These are phyloP conservation scores for Drosophila ironensis DNA, from an alignment of 1,140 invertebrate species.

Conservation along the genomic window DNA sequence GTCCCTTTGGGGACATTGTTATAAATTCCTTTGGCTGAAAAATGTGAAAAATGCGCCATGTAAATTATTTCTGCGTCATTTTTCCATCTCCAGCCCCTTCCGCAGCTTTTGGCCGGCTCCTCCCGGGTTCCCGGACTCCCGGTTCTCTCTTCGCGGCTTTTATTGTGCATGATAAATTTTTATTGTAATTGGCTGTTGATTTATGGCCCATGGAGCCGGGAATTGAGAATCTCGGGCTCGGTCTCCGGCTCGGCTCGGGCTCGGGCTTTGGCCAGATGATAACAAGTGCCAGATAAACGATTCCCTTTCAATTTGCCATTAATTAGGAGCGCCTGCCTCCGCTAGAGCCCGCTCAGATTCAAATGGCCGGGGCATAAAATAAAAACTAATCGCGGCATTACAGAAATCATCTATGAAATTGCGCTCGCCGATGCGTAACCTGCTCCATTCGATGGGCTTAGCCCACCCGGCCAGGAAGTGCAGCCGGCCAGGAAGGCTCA, in stretches of 20 bases:
- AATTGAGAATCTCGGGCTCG: constrained; percentile 19
- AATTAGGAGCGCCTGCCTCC: constrained; percentile 15
- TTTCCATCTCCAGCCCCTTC: constrained; percentile 2
- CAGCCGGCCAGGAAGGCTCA: background rate
- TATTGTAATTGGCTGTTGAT: constrained; percentile 79
- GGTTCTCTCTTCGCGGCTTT: constrained; percentile 18
- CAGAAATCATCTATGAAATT: constrained; percentile 64
- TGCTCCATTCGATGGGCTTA: constrained; percentile 6
- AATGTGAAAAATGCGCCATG: constrained; percentile 77
- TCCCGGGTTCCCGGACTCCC: background rate
- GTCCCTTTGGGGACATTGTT: constrained; percentile 75
- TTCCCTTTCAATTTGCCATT: constrained; percentile 56
- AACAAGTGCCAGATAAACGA: constrained; percentile 56
- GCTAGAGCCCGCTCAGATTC: constrained; percentile 4
- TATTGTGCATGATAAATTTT: constrained; percentile 79
- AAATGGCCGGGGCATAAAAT: constrained; percentile 61
- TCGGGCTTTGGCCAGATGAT: constrained; percentile 20
- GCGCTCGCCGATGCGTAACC: constrained; percentile 61
- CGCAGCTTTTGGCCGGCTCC: too few species aligned
- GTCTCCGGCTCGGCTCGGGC: background rate
- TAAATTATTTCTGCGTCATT: constrained; percentile 71
- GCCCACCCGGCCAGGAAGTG: background rate
- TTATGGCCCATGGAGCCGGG: constrained; percentile 46
- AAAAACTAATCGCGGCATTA: constrained; percentile 68
- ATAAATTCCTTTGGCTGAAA: constrained; percentile 68